Evolutionary conservation across 2,797 vertebrate species (phyloP).

Genomic region (Chiloscyllium punctatum): DNA sequence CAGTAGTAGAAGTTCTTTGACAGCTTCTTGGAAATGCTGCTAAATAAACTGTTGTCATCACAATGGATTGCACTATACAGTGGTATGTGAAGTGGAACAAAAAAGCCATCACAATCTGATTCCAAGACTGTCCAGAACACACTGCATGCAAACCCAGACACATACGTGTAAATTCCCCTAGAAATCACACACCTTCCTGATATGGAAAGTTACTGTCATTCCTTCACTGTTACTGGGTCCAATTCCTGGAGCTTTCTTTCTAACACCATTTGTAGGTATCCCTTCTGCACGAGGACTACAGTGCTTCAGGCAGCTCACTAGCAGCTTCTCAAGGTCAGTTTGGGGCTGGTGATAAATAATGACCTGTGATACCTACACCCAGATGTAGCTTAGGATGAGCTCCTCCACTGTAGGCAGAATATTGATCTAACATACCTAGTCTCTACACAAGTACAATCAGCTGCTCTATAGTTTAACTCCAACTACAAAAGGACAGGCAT

Average conservation of each 20-base stretch:
- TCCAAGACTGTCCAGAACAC: background rate
- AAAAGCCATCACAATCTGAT: background rate
- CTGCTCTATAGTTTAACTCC: background rate
- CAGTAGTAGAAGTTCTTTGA: background rate
- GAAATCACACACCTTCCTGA: no score
- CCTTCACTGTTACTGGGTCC: no score
- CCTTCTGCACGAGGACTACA: no score
- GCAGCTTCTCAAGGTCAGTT: no score
- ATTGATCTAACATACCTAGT: background rate
- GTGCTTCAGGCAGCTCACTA: no score
- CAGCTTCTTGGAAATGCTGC: background rate
- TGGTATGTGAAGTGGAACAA: background rate
- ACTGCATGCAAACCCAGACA: background rate
- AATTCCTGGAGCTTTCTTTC: no score
- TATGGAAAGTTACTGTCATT: no score
- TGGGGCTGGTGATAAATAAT: no score
- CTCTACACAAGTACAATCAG: background rate
- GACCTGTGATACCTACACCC: no score
- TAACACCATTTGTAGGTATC: no score
- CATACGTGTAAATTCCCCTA: background rate
- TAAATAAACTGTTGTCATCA: background rate
- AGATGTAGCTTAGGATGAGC: background rate
- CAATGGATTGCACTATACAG: background rate
- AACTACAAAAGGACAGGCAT: background rate
- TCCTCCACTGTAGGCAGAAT: background rate